Percentiles rank a stretch among this genome's conserved stretches.
These are phyloP conservation scores for Lasioglossum oenotherae DNA, from an alignment of 2,888 invertebrate species.

Conservation along the genomic window DNA sequence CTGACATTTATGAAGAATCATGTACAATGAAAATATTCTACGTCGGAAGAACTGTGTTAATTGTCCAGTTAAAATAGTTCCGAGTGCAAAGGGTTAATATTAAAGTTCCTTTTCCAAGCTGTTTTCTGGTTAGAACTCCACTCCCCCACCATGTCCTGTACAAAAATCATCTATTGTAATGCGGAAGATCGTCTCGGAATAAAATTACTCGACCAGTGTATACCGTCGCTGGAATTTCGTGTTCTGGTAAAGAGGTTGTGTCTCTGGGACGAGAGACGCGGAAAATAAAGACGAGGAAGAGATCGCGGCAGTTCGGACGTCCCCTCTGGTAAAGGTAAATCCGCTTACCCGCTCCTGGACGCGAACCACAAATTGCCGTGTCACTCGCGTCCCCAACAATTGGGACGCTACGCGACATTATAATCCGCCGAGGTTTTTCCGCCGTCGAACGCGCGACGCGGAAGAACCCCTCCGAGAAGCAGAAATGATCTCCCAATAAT, in stretches of 20 bases:
- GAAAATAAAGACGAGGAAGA: not conserved
- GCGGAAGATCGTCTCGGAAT: not conserved
- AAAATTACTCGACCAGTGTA: not conserved
- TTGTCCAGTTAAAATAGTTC: too few relatives aligned
- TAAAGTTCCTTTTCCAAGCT: too few relatives aligned
- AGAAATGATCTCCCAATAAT: not conserved
- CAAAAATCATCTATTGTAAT: not conserved
- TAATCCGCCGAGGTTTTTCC: not conserved
- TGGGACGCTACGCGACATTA: constrained; percentile 7
- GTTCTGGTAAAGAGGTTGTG: not conserved
- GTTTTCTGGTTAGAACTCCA: too few relatives aligned
- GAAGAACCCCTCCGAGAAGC: not conserved
- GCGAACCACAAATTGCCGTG: not conserved
- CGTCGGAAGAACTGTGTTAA: too few relatives aligned
- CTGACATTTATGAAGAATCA: too few relatives aligned
- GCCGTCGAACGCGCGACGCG: not conserved
- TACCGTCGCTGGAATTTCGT: not conserved
- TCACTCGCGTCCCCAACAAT: not conserved
- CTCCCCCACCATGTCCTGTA: too few relatives aligned
- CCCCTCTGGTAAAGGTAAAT: constrained; percentile 8
- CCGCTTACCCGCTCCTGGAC: constrained; percentile 4
- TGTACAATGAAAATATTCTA: too few relatives aligned
- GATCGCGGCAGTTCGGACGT: not conserved
- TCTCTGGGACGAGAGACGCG: not conserved
- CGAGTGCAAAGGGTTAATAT: too few relatives aligned